These are phyloP conservation scores for Acrobasis consociella DNA, from an alignment of 2,888 invertebrate species.

Conservation along the genomic window DNA sequence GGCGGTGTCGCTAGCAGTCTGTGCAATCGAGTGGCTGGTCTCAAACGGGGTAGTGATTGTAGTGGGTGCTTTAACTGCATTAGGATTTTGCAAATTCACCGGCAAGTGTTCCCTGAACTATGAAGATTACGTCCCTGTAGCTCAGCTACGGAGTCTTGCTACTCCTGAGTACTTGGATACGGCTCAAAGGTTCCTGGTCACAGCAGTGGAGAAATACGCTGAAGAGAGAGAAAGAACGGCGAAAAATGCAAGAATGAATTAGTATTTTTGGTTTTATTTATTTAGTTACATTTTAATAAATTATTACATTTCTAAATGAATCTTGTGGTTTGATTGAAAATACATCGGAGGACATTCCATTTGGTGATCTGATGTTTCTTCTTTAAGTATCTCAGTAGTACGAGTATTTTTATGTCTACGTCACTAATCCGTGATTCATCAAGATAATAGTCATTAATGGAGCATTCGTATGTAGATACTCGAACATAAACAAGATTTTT, in stretches of 20 bases:
- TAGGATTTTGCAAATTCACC: conserved; percentile 50
- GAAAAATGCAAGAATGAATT: not conserved
- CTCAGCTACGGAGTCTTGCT: conserved; percentile 66
- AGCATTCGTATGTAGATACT: no score
- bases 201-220: conserved; percentile 78
- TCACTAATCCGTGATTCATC: no score
- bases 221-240: conserved; percentile 35
- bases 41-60: conserved; percentile 43
- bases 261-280: conserved; percentile 4
- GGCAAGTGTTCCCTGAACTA: conserved; percentile 42
- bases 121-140: conserved; percentile 37
- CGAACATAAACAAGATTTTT: no score
- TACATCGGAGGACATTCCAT: no score
- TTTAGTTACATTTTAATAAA: conserved; percentile 3
- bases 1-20: conserved; percentile 40
- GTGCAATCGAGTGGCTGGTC: conserved; percentile 45
- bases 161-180: conserved; percentile 78
- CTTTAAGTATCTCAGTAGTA: no score
- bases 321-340: not conserved
- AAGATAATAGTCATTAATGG: no score
- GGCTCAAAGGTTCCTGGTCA: conserved; percentile 72
- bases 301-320: not conserved
- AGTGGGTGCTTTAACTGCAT: conserved; percentile 40
- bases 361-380: not conserved
- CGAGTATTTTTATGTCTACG: no score